phyloP scores from a whole-genome alignment of 2,888 invertebrate genomes.

The Lasioglossum figueresi region DNA sequence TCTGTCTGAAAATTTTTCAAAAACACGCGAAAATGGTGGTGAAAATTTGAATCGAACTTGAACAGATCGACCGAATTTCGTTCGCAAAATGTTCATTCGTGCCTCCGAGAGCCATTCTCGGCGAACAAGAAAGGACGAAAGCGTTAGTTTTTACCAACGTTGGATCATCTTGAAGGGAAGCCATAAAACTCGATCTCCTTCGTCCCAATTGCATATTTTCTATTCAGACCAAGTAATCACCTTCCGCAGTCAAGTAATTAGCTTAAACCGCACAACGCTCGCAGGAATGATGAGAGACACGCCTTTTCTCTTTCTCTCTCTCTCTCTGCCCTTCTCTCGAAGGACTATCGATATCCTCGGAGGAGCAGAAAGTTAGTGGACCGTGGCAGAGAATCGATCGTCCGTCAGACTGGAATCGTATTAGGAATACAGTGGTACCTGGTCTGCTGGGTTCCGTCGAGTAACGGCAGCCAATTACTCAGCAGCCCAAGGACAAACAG shows the following conservation, averaged over 20 bases:
- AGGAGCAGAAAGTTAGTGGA: constrained; percentile 17
- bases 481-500: neutral
- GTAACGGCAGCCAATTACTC: constrained; percentile 4
- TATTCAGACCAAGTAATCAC: neutral
- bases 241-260: neutral
- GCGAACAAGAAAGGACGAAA: neutral
- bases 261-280: neutral
- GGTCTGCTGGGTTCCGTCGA: neutral
- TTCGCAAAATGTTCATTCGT: neutral
- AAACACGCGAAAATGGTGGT: neutral
- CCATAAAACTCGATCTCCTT: neutral
- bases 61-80: neutral
- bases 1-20: no score
- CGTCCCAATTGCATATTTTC: constrained; percentile 2
- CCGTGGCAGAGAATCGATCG: constrained; percentile 8
- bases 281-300: neutral
- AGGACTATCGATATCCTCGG: constrained; percentile 6
- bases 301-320: neutral
- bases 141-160: neutral
- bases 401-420: constrained; percentile 13
- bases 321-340: neutral
- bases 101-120: neutral
- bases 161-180: neutral
- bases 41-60: neutral
- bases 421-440: constrained; percentile 20